Percentiles rank a stretch among this genome's conserved stretches.
These are phyloP conservation scores for Ceratothoa steindachneri DNA, from an alignment of 2,888 invertebrate species.

Conservation along the genomic window DNA sequence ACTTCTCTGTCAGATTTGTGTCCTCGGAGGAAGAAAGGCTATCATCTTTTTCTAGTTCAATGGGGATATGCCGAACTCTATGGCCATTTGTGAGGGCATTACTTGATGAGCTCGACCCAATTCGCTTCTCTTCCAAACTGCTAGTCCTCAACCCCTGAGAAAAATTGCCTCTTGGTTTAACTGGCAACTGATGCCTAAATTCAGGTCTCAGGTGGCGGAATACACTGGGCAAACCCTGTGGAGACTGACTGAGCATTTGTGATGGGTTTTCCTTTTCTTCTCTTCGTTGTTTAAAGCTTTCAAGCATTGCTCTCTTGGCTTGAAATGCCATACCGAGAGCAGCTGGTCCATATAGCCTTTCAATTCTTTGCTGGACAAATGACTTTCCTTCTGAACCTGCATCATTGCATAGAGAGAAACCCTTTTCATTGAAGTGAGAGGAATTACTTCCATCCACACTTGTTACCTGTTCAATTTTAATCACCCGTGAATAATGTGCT, in stretches of 20 bases:
- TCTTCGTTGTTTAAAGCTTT: conserved; percentile 20
- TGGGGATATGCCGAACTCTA: not conserved
- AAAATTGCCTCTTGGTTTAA: conserved; percentile 21
- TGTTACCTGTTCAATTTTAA: not conserved
- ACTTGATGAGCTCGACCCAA: not conserved
- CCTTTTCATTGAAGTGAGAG: not conserved
- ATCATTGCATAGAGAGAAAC: not conserved
- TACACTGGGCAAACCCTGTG: conserved; percentile 64
- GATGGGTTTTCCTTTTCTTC: conserved; percentile 3
- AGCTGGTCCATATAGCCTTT: conserved; percentile 80
- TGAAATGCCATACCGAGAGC: conserved; percentile 78
- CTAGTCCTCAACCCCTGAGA: not conserved
- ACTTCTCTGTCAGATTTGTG: not conserved
- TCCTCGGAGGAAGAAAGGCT: not conserved
- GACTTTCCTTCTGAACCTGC: conserved; percentile 52
- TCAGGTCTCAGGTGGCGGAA: conserved; percentile 77
- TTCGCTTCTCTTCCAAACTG: not conserved
- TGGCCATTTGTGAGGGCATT: not conserved
- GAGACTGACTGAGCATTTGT: conserved; percentile 9
- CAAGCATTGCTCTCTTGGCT: conserved; percentile 23
- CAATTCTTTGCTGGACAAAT: conserved; percentile 83
- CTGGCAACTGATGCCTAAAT: conserved; percentile 70
- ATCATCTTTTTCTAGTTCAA: not conserved
- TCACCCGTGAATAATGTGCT: not conserved
- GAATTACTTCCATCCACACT: not conserved